These are phyloP conservation scores for Parapsyche elsis DNA, from an alignment of 1,140 invertebrate species.

Conservation along the genomic window DNA sequence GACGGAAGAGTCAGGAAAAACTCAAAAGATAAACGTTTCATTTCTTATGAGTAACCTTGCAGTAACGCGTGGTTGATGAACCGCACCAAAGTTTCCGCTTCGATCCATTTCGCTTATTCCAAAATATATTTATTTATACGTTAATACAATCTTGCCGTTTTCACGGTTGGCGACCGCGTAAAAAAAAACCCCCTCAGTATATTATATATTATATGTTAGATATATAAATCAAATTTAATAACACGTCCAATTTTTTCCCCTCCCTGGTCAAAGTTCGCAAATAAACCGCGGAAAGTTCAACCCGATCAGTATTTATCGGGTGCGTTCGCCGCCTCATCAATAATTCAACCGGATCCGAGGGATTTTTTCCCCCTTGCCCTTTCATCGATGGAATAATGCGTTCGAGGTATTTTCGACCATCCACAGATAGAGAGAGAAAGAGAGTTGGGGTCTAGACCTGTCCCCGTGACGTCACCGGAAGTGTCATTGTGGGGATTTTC, in stretches of 20 bases:
- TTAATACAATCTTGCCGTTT: no score
- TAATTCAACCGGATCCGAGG: not conserved
- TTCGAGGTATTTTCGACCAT: not conserved
- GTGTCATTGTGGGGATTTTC: not conserved
- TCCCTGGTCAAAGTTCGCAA: not conserved
- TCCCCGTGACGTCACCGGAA: conserved; percentile 9
- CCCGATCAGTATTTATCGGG: conserved; percentile 8
- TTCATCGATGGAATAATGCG: no score
- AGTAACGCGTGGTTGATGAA: conserved; percentile 17
- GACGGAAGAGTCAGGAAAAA: no score
- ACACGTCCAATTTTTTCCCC: not conserved
- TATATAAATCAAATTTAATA: not conserved
- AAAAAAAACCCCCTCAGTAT: no score
- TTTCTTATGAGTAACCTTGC: conserved; percentile 24
- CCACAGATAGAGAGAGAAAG: no score
- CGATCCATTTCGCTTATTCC: conserved; percentile 17
- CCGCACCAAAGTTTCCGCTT: conserved; percentile 12
- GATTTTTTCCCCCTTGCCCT: not conserved
- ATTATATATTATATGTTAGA: no score
- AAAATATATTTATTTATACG: not conserved
- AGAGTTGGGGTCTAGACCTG: no score
- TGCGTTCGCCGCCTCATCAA: not conserved
- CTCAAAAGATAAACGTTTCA: no score
- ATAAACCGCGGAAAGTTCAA: conserved; percentile 1
- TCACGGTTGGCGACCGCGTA: no score